Evolutionary conservation across 2,797 vertebrate genomes (phyloP), one percentile per base, ranked within the genome.

Genomic region (Manis javanica): DNA sequence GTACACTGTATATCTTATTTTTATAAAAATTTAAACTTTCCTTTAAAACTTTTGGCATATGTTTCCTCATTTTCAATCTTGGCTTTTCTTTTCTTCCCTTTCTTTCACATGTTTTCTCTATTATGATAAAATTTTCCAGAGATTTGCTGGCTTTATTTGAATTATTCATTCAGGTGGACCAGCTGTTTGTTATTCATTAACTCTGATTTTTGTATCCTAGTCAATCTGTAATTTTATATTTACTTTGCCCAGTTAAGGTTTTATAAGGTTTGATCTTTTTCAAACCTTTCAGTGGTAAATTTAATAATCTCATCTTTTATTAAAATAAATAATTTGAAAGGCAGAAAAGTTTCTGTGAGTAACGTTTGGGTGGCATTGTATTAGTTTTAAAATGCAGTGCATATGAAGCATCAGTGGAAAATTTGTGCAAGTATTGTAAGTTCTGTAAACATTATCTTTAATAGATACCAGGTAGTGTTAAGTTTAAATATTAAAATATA

Each of bases 361-460:
- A 81, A 79, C 63, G 89, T 88, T 49, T 84, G 31, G 31, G 23
- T 2, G 39, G 8, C 13, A 74, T 12, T 81, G 7, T 34, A 51
- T 75, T 61, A 55, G 31, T 53, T 72, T 91, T 29, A 74, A 79
- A 91, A 88, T 66, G 7, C 9, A 61, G 26, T 63, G 5, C 23
- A 79, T 63, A 16, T 83, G 31, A 96, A 12, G 2, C 2, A 71
- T 49, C n/a, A 46, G 2, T 57, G 16, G n/a, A n/a, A 91, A 95
- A 90, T 69, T 34, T 93, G 71, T 59, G 9, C 42, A 81, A 59
- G 49, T 75, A 87, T 8, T 4, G 2, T 49, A 61, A 79, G 5
- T 72, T 93, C 31, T 91, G 85, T 46, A 84, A 85, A 89, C 4
- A 87, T 84, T 53, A 90, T 74, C 53, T 90, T 15, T 86, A 81